Conservation (phyloP, 2,113 vertebrate genomes). For the Tyto alba region DNA sequence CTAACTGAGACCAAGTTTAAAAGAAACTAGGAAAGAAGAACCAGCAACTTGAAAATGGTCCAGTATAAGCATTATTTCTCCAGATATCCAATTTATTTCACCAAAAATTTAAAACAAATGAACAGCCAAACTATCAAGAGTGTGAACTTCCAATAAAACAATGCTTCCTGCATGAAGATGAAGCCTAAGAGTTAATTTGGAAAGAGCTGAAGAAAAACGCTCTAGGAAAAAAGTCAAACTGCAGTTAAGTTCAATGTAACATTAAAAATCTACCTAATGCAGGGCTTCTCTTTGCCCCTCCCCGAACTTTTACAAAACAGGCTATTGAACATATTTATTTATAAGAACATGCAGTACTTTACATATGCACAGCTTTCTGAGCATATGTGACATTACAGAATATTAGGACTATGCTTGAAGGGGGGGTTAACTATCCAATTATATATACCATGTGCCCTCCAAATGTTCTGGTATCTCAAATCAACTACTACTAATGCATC, state of each 20-base stretch:
- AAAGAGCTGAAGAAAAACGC: background rate
- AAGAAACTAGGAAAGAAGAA: background rate
- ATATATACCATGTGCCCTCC: background rate
- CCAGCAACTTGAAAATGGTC: background rate
- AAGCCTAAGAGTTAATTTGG: background rate
- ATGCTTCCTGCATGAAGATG: background rate
- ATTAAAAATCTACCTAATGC: background rate
- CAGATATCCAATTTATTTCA: background rate
- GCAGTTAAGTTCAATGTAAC: background rate
- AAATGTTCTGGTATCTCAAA: background rate
- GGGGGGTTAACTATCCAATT: background rate
- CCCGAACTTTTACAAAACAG: background rate
- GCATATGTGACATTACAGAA: background rate
- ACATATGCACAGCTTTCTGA: background rate
- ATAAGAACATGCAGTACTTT: slow-evolving; percentile 33
- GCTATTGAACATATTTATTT: slow-evolving; percentile 15
- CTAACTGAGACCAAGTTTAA: background rate
- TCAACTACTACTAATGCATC: background rate
- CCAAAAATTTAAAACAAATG: background rate
- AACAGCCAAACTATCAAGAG: background rate
- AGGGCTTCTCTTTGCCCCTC: background rate
- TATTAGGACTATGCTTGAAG: background rate
- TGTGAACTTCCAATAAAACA: background rate
- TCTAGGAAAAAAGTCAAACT: background rate
- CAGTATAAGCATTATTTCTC: background rate